Conservation (phyloP, 2,888 invertebrate genomes). For the Pseudococcus viburni region DNA sequence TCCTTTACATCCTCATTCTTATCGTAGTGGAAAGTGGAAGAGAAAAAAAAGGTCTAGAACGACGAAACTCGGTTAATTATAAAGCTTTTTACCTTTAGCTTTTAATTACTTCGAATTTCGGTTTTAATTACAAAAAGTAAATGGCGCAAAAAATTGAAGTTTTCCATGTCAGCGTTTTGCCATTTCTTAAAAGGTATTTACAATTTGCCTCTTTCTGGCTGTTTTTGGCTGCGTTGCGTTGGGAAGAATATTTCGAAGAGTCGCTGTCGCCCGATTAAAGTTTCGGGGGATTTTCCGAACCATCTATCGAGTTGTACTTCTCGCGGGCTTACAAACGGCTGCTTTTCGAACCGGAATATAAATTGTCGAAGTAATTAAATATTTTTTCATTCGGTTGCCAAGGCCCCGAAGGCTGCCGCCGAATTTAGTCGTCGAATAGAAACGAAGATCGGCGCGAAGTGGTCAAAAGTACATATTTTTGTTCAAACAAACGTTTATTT, state of each 20-base stretch:
- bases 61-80: slow-evolving; percentile 45
- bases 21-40: background rate
- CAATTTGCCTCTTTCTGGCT: slow-evolving; percentile 11
- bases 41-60: slow-evolving; percentile 29
- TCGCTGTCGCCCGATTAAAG: slow-evolving; percentile 8
- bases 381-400: slow-evolving; percentile 14
- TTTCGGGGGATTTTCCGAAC: slow-evolving; percentile 12
- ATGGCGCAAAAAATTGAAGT: slow-evolving; percentile 65
- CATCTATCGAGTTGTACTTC: slow-evolving; percentile 24
- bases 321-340: background rate
- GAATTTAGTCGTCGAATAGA: background rate
- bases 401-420: background rate
- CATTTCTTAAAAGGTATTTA: slow-evolving; percentile 53
- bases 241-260: background rate
- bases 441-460: background rate
- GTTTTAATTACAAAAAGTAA: slow-evolving; percentile 65
- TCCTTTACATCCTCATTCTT: slow-evolving; percentile 21
- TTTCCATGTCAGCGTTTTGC: slow-evolving; percentile 59
- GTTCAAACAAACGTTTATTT: background rate
- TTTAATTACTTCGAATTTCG: slow-evolving; percentile 63
- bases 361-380: slow-evolving; percentile 30
- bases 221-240: background rate
- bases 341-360: background rate
- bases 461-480: background rate
- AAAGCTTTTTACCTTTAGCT: slow-evolving; percentile 58